A percentile compares a stretch with the other conserved stretches of the same genome.
Evolutionary conservation across 92 coral and sea anemone species (phyloP).

Genomic region (Galaxea fascicularis): DNA sequence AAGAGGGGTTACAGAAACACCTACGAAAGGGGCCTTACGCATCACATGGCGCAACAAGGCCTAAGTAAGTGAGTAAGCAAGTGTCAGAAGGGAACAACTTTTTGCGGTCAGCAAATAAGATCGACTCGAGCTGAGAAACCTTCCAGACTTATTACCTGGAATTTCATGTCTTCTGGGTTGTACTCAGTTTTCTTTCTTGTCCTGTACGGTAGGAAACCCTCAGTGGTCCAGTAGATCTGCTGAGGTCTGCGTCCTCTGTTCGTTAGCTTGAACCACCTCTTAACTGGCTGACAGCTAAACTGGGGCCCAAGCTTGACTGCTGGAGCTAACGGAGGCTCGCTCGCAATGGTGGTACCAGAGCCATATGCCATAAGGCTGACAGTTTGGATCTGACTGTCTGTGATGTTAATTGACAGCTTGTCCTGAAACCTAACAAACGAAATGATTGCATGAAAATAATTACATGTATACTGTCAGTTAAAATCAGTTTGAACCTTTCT

Average conservation of each 20-base stretch:
- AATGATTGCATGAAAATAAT: too few relatives aligned
- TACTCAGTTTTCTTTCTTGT: constrained; percentile 84
- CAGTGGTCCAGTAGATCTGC: constrained; percentile 99
- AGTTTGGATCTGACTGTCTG: constrained; percentile 89
- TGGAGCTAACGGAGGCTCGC: constrained; percentile 95
- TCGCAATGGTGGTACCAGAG: constrained; percentile 91
- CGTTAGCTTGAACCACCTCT: constrained; percentile 78
- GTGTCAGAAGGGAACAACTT: too few relatives aligned
- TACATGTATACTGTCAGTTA: too few relatives aligned
- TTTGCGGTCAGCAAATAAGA: too few relatives aligned
- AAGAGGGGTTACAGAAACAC: too few relatives aligned
- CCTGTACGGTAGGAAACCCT: constrained; percentile 89
- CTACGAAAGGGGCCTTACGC: too few relatives aligned
- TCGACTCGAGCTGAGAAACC: too few relatives aligned
- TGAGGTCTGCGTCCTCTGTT: constrained; percentile 95
- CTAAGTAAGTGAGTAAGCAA: too few relatives aligned
- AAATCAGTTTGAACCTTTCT: too few relatives aligned
- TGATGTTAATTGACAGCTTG: constrained; percentile 89
- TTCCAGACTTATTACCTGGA: constrained; percentile 62
- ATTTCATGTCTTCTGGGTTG: constrained; percentile 91
- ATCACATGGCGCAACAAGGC: too few relatives aligned
- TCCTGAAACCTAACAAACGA: constrained; percentile 79
- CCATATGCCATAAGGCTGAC: constrained; percentile 92
- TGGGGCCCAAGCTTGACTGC: constrained; percentile 93
- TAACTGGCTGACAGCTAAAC: constrained; percentile 93